Evolutionary conservation across 2,888 invertebrate species (phyloP), one percentile per base, ranked within the genome.

Genomic region (Buathra laborator): DNA sequence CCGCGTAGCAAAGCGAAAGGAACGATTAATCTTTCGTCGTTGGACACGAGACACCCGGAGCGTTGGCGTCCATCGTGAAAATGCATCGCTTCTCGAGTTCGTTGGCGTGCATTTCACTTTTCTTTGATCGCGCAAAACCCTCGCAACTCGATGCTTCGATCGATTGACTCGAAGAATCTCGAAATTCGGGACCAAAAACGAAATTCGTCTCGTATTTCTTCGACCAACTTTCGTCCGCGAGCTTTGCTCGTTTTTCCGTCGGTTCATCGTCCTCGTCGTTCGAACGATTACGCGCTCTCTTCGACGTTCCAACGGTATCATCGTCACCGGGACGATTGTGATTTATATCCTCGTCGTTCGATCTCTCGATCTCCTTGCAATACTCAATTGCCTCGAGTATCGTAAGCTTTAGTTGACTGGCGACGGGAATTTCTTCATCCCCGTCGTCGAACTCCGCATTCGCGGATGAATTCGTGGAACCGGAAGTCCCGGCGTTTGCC

Each of bases 151-250:
- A 64, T 0, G 74, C 51, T 67, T 59, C 72, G 24, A 37, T 43
- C 12, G 51, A 43, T 32, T 48, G 51, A 16, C 51, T 32, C 51
- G 70, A 6, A 12, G 19, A 51, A 12, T 12, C 44, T 4, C 19
- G 5, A n/a, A 32, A 7, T 64, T 79, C 80, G 10, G 85, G 83
- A 9, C 87, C 87, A 56, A 89, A 88, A 16, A 76, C 87, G 29
- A 86, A 86, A 59, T 83, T 85, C 2, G 70, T 86, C 77, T 88
- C 86, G 80, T 84, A 88, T 14, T 66, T 53, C 48, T 84, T 67
- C 14, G 86, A 75, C 87, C 88, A 89, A 72, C 86, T 81, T 16
- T 24, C 62, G 14, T 86, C 84, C 37, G 37, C 37, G 10, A 53
- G 56, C 64, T 71, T 83, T 37, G 77, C 48, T 46, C 74, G 16